Conservation (phyloP, 2,888 invertebrate species). For the Dynastes tityus region DNA sequence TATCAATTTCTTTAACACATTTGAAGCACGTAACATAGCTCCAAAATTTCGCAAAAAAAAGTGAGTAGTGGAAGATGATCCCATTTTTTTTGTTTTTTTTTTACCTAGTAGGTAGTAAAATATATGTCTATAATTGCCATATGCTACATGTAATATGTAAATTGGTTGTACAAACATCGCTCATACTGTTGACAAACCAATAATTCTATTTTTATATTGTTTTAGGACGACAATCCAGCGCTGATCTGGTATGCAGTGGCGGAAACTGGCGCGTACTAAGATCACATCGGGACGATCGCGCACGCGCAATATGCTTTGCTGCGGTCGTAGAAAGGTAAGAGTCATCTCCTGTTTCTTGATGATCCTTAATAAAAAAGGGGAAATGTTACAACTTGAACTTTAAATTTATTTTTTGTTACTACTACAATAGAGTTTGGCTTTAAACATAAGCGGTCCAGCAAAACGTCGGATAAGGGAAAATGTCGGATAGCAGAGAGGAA, state of each 20-base stretch:
- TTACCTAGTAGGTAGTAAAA: too few relatives aligned
- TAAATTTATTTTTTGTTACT: background rate
- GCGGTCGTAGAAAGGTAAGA: constrained; percentile 94
- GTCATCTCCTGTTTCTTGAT: background rate
- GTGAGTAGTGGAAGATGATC: too few relatives aligned
- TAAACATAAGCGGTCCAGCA: background rate
- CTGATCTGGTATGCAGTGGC: constrained; percentile 86
- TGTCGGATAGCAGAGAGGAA: background rate
- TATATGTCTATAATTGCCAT: too few relatives aligned
- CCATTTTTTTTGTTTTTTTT: too few relatives aligned
- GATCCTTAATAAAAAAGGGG: background rate
- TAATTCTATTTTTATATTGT: constrained; percentile 31
- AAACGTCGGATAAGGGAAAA: background rate
- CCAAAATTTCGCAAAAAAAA: too few relatives aligned
- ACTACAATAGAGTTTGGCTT: background rate
- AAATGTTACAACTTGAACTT: background rate
- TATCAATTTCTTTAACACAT: too few relatives aligned
- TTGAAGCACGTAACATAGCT: too few relatives aligned
- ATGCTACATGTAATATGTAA: too few relatives aligned
- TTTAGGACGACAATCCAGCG: constrained; percentile 76
- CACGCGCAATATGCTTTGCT: constrained; percentile 92
- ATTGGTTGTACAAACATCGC: too few relatives aligned
- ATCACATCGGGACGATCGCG: constrained; percentile 80
- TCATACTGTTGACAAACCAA: too few relatives aligned
- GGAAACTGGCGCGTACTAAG: constrained; percentile 83